Percentiles rank a stretch among this genome's conserved stretches.
phyloP scores from a whole-genome alignment of 2,888 invertebrate species.

The Diloba caeruleocephala region DNA sequence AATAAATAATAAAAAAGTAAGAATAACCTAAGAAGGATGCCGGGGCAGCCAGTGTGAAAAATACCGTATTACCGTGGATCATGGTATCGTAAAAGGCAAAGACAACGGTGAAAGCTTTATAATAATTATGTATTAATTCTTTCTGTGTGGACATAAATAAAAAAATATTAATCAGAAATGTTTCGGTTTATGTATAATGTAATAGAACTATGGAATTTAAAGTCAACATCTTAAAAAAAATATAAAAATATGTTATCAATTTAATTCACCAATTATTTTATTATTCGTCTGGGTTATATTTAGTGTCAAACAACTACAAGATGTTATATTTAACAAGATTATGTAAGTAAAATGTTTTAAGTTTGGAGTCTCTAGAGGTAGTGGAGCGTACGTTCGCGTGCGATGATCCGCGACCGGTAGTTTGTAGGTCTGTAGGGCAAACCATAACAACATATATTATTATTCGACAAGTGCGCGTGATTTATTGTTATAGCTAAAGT shows the following conservation, averaged over 20 bases:
- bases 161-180: not conserved
- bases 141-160: too few species aligned
- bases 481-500: slow-evolving; percentile 38
- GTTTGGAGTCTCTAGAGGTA: slow-evolving; percentile 31
- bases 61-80: too few species aligned
- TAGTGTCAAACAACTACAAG: slow-evolving; percentile 16
- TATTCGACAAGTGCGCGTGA: slow-evolving; percentile 54
- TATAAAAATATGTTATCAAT: slow-evolving; percentile 7
- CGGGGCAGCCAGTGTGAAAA: too few species aligned
- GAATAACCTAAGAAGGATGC: too few species aligned
- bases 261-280: not conserved
- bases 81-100: too few species aligned
- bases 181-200: too few species aligned
- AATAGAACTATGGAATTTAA: too few species aligned
- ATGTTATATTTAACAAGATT: slow-evolving; percentile 38
- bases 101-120: too few species aligned
- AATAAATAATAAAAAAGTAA: too few species aligned
- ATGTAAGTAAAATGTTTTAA: slow-evolving; percentile 26
- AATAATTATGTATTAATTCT: too few species aligned
- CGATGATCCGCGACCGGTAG: slow-evolving; percentile 46
- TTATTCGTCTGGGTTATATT: slow-evolving; percentile 4
- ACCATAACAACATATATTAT: slow-evolving; percentile 45
- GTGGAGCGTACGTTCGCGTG: slow-evolving; percentile 39
- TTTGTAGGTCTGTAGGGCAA: slow-evolving; percentile 52
- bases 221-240: not conserved